phyloP scores from a whole-genome alignment of 2,113 vertebrate genomes.

The Proterorhinus semilunaris region DNA sequence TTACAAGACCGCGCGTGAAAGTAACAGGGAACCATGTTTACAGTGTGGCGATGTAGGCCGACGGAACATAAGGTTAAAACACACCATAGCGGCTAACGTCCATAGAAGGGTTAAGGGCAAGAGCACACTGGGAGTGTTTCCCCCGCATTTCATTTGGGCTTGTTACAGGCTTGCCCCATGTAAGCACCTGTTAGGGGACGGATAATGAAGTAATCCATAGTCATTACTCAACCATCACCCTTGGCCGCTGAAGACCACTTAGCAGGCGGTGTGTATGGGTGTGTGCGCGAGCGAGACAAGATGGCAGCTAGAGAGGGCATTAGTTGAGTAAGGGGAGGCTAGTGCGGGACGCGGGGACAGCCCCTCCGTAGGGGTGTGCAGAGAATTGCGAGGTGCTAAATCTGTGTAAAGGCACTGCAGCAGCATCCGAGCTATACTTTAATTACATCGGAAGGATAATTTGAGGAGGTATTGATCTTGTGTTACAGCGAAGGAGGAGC shows the following conservation, averaged over 20 bases:
- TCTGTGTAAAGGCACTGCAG: background rate
- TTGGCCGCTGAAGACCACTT: constrained; percentile 62
- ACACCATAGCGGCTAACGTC: constrained; percentile 36
- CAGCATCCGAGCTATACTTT: background rate
- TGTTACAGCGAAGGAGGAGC: too few species aligned
- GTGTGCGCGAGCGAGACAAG: constrained; percentile 35
- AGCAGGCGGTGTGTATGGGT: constrained; percentile 45
- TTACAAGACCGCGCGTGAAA: constrained; percentile 12
- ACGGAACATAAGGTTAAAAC: constrained; percentile 14
- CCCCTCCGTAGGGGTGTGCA: constrained; percentile 12
- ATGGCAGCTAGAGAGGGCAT: constrained; percentile 47
- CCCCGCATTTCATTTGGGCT: constrained; percentile 40
- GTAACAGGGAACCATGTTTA: constrained; percentile 2
- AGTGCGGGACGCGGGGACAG: constrained; percentile 25
- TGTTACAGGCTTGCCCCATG: constrained; percentile 61
- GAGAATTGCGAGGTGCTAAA: constrained; percentile 19
- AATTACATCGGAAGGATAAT: background rate
- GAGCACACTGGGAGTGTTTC: constrained; percentile 37
- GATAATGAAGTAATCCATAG: constrained; percentile 74
- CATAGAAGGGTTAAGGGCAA: constrained; percentile 29
- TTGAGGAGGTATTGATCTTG: background rate
- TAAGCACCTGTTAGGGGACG: constrained; percentile 62
- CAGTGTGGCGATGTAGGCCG: constrained; percentile 2
- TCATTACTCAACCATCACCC: constrained; percentile 74
- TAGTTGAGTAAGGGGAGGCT: constrained; percentile 29